Conservation (phyloP, 92 coral and sea anemone genomes). For the Parazoanthus darwini region DNA sequence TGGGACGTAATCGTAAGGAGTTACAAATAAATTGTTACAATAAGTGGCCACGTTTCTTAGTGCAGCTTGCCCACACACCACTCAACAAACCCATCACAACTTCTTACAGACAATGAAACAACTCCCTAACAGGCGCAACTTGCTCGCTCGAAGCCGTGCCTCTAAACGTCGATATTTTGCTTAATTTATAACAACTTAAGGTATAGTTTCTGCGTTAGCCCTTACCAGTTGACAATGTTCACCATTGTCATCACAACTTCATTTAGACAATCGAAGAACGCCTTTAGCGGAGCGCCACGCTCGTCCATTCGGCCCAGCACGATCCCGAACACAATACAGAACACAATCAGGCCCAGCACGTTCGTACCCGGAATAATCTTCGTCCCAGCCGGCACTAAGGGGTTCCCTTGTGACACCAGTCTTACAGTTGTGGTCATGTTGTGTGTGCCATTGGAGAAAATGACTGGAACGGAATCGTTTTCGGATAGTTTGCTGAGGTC, state of each 20-base stretch:
- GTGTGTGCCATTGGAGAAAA: conserved; percentile 51
- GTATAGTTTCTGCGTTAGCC: not conserved
- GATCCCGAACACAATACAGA: conserved; percentile 73
- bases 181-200: too few species aligned
- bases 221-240: conserved; percentile 74
- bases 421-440: conserved; percentile 46
- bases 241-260: conserved; percentile 70
- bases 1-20: too few species aligned
- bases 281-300: conserved; percentile 58
- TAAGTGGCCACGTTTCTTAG: too few species aligned
- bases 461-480: conserved; percentile 30
- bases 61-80: too few species aligned
- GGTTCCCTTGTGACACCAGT: conserved; percentile 43
- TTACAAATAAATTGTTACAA: too few species aligned
- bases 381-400: conserved; percentile 45
- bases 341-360: conserved; percentile 67
- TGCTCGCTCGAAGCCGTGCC: too few species aligned
- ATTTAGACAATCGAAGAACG: conserved; percentile 57
- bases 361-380: conserved; percentile 51
- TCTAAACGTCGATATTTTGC: too few species aligned
- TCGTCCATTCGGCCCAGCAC: conserved; percentile 71
- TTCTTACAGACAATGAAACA: too few species aligned
- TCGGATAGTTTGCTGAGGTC: conserved; percentile 3
- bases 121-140: too few species aligned
- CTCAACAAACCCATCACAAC: too few species aligned